Evolutionary conservation across 2,113 vertebrate genomes (phyloP), one percentile per base, ranked within the genome.

Genomic region (Xerus inauris): DNA sequence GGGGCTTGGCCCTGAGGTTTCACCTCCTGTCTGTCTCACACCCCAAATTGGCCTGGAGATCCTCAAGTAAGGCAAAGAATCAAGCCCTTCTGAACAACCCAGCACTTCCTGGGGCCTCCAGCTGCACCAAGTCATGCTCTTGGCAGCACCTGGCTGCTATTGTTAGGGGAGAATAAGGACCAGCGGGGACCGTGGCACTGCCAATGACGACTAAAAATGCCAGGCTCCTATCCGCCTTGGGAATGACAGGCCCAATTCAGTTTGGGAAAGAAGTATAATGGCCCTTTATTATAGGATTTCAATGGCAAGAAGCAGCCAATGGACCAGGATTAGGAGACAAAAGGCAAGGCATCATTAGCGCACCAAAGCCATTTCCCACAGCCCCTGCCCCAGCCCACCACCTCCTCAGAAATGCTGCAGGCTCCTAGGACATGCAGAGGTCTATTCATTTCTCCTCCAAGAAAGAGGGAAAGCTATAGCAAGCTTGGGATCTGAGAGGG

Each of bases 261-360:
- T 80, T 82, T 40, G 7, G 54, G 89, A 42, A 79, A 42, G 5
- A 35, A 84, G 47, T 51, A 96, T 81, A 96, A n/a, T 73, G 26
- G 77, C 62, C 65, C 86, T 96, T 96, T 96, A 45, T 96, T 40
- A 72, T 12, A 85, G 72, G 19, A 62, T 73, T 92, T 85, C 71
- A 81, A 42, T 42, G 75, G 89, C 38, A 64, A 51, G 81, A 94
- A 62, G 14, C 51, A 62, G 64, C 54, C 86, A 45, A 93, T 6
- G 32, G 92, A 83, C 64, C 67, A 80, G 26, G 85, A 77, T 67
- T 59, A 72, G 93, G 72, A 87, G 47, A 89, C 51, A 95, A 88
- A 93, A 89, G 11, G 14, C 45, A 62, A 77, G n/a, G 20, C 94
- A 79, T 30, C 75, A n/a, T 96, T 72, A 54, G 30, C 0, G 12